Base-by-base conservation (phyloP, 2,797 vertebrate species). In the Basileuterus tristriatus region DNA sequence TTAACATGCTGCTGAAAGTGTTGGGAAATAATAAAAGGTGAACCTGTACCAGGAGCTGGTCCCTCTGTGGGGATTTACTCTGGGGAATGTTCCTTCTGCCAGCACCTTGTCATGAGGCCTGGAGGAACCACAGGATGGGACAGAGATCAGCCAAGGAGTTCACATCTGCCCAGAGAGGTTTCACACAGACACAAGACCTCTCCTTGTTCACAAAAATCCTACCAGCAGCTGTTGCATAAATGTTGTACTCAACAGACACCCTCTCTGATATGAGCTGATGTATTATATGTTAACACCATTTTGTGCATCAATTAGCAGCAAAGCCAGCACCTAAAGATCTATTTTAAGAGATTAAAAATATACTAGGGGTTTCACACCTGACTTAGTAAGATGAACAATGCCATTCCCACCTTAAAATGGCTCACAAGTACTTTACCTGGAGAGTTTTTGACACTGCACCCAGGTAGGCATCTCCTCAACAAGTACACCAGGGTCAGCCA, bases 351-450 rank as follows among this genome's bases (percentile, higher is more conserved):
- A 55, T 9, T 47, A 63, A 69, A 85, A 87, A 62, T n/a, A 59
- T 79, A 53, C 27, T 32, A 43, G 29, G 13, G 20, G 21, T n/a
- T 87, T 85, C 41, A 83, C 34, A 36, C 43, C 76, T 65, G 23
- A 21, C 30, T 85, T 89, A 60, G 5, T 22, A 27, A 74, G 64
- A 80, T 0, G 3, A 93, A 37, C 52, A 67, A 37, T 2, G 6
- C 24, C 7, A 9, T 24, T 7, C 8, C 20, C 76, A 36, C 64
- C 69, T 94, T 67, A 78, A 95, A 96, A 85, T 24, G 77, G 60
- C 52, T 74, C 46, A 55, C 0, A 7, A 64, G 79, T 63, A 60
- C 82, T 91, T 91, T 32, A 47, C n/a, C 59, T 37, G 26, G 36
- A 16, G 77, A n/a, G 32, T 5, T 80, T 92, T 92, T 94, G 41